phyloP scores from a whole-genome alignment of 2,888 invertebrate species.

The Hedya salicella region DNA sequence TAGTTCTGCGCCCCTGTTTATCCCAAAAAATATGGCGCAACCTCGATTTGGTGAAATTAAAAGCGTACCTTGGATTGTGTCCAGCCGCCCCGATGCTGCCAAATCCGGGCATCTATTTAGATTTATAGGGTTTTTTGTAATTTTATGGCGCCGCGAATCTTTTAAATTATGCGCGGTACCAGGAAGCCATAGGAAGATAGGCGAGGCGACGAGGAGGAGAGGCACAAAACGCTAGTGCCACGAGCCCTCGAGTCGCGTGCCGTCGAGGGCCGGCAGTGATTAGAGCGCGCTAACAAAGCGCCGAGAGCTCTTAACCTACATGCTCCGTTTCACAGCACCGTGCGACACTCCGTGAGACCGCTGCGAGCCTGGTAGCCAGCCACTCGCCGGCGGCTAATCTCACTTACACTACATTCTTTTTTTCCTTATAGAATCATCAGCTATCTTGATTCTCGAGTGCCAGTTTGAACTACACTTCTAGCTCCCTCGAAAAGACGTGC shows the following conservation, averaged over 20 bases:
- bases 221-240: constrained; percentile 81
- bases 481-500: constrained; percentile 12
- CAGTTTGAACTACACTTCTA: constrained; percentile 20
- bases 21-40: constrained; percentile 54
- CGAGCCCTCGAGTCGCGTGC: constrained; percentile 74
- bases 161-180: constrained; percentile 53
- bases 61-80: constrained; percentile 65
- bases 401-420: constrained; percentile 48
- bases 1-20: constrained; percentile 52
- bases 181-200: constrained; percentile 63
- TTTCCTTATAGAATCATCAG: constrained; percentile 37
- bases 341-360: constrained; percentile 70
- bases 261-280: constrained; percentile 80
- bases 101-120: constrained; percentile 63
- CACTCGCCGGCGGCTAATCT: constrained; percentile 68
- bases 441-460: constrained; percentile 38
- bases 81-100: constrained; percentile 58
- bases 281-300: constrained; percentile 84
- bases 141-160: constrained; percentile 24
- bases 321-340: constrained; percentile 80
- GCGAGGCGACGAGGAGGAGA: constrained; percentile 65
- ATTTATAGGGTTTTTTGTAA: constrained; percentile 53
- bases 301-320: constrained; percentile 81
- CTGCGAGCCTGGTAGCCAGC: constrained; percentile 67
- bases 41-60: constrained; percentile 59